Evolutionary conservation across 2,797 vertebrate genomes (phyloP), one percentile per base, ranked within the genome.

Genomic region (Enteromius thamalakanensis): DNA sequence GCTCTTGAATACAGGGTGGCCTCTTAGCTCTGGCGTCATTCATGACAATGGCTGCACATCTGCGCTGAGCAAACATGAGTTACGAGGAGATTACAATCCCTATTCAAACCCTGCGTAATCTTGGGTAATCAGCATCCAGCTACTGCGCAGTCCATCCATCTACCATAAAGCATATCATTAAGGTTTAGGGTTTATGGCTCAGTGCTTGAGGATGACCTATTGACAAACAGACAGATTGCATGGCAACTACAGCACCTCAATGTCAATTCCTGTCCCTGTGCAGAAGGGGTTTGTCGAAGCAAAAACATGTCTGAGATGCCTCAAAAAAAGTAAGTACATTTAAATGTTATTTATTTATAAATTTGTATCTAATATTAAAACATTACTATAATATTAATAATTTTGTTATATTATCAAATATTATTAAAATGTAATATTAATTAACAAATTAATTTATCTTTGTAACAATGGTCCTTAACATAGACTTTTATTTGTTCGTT

Each of bases 1-100:
- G 40, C 58, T 51, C 64, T 49, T 45, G 40, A 81, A 49, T 37
- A 67, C 82, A 86, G 79, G 83, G 80, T 77, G 81, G 74, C 85
- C 68, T 70, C 40, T 68, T 70, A 65, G 72, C 17, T n/a, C 40
- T 47, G 51, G 76, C 34, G 26, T 65, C 32, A 34, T 81, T 72
- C 83, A 81, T 81, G 40, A 87, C 87, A 89, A 87, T 85, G 80
- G 64, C 69, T 70, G n/a, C 62, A 78, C 86, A 82, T 89, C 83
- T 83, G 86, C 70, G 60, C 72, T 51, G 71, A 84, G 81, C 80
- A 89, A 76, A 83, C 85, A 47, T 12, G 21, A 82, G 26, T 81
- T 76, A 85, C 80, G 26, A 84, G 77, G 47, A 70, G 78, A 86
- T 86, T 85, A 87, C 72, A 17, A 45, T 75, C 49, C 84, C 78